phyloP scores from a whole-genome alignment of 2,888 invertebrate species.

The Polymixis flavicincta region DNA sequence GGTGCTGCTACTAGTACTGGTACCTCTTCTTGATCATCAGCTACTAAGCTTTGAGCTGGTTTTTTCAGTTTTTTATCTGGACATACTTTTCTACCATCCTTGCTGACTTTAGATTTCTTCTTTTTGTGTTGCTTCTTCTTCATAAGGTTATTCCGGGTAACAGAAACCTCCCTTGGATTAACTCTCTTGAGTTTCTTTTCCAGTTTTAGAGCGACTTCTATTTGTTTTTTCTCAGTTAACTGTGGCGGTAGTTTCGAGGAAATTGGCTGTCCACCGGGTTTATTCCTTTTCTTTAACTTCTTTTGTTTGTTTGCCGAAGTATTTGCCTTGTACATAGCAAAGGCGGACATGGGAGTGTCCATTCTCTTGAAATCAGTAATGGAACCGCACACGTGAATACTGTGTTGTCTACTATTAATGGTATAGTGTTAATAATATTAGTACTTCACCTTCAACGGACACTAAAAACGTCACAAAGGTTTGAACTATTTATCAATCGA shows the following conservation, averaged over 20 bases:
- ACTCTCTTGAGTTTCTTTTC: constrained; percentile 77
- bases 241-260: constrained; percentile 59
- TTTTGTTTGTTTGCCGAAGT: constrained; percentile 74
- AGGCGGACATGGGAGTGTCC: constrained; percentile 85
- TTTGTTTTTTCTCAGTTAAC: constrained; percentile 70
- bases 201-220: constrained; percentile 72
- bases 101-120: constrained; percentile 71
- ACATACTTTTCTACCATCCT: constrained; percentile 47
- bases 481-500: background rate
- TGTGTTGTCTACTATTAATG: background rate
- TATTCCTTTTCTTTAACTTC: constrained; percentile 73
- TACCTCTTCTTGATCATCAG: constrained; percentile 70
- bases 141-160: constrained; percentile 70
- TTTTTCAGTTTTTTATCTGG: constrained; percentile 45
- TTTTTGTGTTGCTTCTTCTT: constrained; percentile 81
- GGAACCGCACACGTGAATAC: constrained; percentile 42
- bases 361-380: constrained; percentile 63
- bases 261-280: constrained; percentile 44
- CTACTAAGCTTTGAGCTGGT: constrained; percentile 34
- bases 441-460: background rate
- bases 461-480: background rate
- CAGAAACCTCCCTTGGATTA: constrained; percentile 62
- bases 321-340: constrained; percentile 81
- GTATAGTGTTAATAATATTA: background rate
- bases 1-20: constrained; percentile 70